Evolutionary conservation across 2,888 invertebrate genomes (phyloP), one percentile per base, ranked within the genome.

Genomic region (Zeuzera pyrina): DNA sequence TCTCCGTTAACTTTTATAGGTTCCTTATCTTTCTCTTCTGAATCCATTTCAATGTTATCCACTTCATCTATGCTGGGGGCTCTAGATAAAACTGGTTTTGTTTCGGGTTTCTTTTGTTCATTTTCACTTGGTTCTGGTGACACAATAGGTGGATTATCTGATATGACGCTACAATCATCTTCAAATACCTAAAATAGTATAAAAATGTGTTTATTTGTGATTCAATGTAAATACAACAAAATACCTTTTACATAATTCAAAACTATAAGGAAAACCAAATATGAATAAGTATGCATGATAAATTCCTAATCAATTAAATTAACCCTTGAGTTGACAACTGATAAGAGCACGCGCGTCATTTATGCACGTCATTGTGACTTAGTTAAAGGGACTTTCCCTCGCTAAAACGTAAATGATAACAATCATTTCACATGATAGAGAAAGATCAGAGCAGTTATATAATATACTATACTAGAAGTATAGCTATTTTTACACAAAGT

Each of bases 111-210:
- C 43, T 61, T 76, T 38, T 72, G 78, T 38, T 84, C 84, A 3
- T 52, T 67, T 41, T 84, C 84, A 32, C 81, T 84, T 1, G 77
- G 83, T 42, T 81, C 81, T 1, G 84, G 84, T 1, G 84, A 84
- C 2, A 84, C 73, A 1, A 84, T 43, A 15, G 84, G 84, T 31
- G 84, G 84, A 39, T 85, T 85, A 35, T 85, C 85, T 31, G 86
- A 86, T 62, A 83, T 78, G 12, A 85, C 76, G 41, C 86, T 86
- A 45, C 79, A 74, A 43, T 86, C 86, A 33, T 87, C 86, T 67
- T 86, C 86, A 34, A 86, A 86, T 22, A 85, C 86, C 85, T 86
- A 43, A 2, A 38, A 32, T 28, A n/a, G n/a, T n/a, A n/a, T n/a
- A n/a, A n/a, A n/a, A n/a, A n/a, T n/a, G n/a, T n/a, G n/a, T n/a